A percentile compares a stretch with the other conserved stretches of the same genome.
These are phyloP conservation scores for Mythimna albipuncta DNA, from an alignment of 2,888 invertebrate genomes.

Conservation along the genomic window DNA sequence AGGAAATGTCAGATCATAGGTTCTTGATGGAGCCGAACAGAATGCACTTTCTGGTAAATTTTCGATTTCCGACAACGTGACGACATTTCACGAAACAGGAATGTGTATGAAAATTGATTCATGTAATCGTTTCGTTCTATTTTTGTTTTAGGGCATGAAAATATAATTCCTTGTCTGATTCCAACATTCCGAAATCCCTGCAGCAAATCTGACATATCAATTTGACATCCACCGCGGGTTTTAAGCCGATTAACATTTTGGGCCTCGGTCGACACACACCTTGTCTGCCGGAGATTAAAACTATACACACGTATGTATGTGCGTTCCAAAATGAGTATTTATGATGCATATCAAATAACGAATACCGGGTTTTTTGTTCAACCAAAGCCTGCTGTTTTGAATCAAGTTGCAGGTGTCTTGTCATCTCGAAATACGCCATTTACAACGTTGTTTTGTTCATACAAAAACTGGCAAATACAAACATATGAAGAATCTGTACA, in stretches of 20 bases:
- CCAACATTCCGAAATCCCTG: slow-evolving; percentile 65
- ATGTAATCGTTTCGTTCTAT: background rate
- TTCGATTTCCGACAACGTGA: background rate
- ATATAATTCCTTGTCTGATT: slow-evolving; percentile 60
- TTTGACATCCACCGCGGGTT: slow-evolving; percentile 70
- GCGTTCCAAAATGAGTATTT: slow-evolving; percentile 40
- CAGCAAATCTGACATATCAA: slow-evolving; percentile 75
- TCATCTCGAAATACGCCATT: slow-evolving; percentile 16
- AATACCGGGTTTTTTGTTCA: slow-evolving; percentile 35
- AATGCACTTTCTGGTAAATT: background rate
- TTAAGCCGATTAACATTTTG: slow-evolving; percentile 79
- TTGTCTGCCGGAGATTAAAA: slow-evolving; percentile 59
- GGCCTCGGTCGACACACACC: slow-evolving; percentile 55
- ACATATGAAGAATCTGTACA: slow-evolving; percentile 18
- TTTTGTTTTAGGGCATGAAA: slow-evolving; percentile 40
- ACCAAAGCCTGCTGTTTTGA: slow-evolving; percentile 33
- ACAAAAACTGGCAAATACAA: slow-evolving; percentile 27
- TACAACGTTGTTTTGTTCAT: slow-evolving; percentile 10
- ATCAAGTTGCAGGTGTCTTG: slow-evolving; percentile 21
- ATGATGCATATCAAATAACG: slow-evolving; percentile 55
- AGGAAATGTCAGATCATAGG: background rate
- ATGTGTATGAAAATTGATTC: background rate
- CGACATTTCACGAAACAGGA: background rate
- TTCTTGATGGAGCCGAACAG: background rate
- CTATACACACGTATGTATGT: slow-evolving; percentile 39